Base-by-base conservation (phyloP, 1,140 invertebrate genomes). In the Ganaspis sp. region DNA sequence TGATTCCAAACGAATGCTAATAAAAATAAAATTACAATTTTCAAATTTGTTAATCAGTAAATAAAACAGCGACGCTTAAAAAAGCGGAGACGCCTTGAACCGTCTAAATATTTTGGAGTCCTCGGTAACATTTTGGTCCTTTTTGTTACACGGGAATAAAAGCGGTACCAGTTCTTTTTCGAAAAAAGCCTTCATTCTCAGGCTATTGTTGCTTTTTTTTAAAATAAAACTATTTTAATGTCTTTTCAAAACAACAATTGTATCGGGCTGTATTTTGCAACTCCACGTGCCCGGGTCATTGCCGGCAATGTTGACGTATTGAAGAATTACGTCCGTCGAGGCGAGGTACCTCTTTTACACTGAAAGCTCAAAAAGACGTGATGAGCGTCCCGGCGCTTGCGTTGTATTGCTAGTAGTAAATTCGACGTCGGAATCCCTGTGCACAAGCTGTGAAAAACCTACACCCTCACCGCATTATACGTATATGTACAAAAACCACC, bases 331-430 rank as follows among this genome's bases (percentile, higher is more conserved):
- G 49, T 75, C 81, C 80, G 80, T 77, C 78, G 78, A 77, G 79
- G 78, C 21, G 73, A 79, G 72, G 73, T 58, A 79, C 80, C 78
- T 81, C 81, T 78, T 64, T 70, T 76, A 72, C 70, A 81, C 80
- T 84, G 79, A 73, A 0, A 70, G 26, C 58, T 19, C 69, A 45
- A 69, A 15, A 42, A 49, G 45, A 21, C 49, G n/a, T 69, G 58
- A 40, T 72, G 26, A 38, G 73, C 73, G 73, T 72, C 69, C 45
- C 70, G 73, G 73, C 77, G 77, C 76, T 40, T 78, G 76, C 76
- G 76, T 49, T 49, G n/a, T 49, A 49, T 49, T 49, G 45, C 15
- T 45, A 45, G 12, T 45, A 1, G 40, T 45, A 45, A 49, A 49
- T 49, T 49, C 45, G 45, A 49, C n/a, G 45, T 49, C 45, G 45